Base-by-base conservation (phyloP, 1,140 invertebrate genomes). In the Pseudomyrmex pallidus region DNA sequence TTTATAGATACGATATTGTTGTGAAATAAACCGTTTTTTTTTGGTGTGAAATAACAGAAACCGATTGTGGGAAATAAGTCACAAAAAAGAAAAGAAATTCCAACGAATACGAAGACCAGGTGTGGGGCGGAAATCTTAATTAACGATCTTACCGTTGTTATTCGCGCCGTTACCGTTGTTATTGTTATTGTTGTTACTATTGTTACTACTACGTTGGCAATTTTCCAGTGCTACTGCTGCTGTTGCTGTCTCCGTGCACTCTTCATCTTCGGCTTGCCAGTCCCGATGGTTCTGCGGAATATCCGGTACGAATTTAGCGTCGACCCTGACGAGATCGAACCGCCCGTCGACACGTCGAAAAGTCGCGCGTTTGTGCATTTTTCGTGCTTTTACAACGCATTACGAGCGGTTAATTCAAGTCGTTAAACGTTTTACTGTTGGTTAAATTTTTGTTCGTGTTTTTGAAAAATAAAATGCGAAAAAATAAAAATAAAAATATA, bases 191-290 rank as follows among this genome's bases (percentile, higher is more conserved):
- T 86, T 90, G 35, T 35, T 35, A 7, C 35, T 35, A 35, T 7
- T 91, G 87, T 92, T 94, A 88, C 85, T 93, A 90, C 91, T 92
- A 77, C 91, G 93, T 64, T 93, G 94, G 91, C 94, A 93, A 85
- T 90, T 91, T 90, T 94, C 93, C 91, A 94, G 84, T 89, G 92
- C 92, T 94, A 94, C 91, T 93, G 92, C 88, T 88, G 89, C 90
- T 87, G 91, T 87, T 85, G 92, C 89, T 90, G 90, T 89, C 90
- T 94, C 93, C 88, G 91, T 90, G 77, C 93, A 94, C 90, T 94
- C 94, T 89, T 94, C 94, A 94, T 94, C 93, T 92, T 94, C 93
- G 87, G 90, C 91, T 87, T 92, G 93, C 94, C 93, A 94, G 90
- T 94, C 93, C 83, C 90, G 92, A 76, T 93, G 93, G 89, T 94